Base-by-base conservation (phyloP, 1,140 invertebrate genomes). In the Pomacea maculata region DNA sequence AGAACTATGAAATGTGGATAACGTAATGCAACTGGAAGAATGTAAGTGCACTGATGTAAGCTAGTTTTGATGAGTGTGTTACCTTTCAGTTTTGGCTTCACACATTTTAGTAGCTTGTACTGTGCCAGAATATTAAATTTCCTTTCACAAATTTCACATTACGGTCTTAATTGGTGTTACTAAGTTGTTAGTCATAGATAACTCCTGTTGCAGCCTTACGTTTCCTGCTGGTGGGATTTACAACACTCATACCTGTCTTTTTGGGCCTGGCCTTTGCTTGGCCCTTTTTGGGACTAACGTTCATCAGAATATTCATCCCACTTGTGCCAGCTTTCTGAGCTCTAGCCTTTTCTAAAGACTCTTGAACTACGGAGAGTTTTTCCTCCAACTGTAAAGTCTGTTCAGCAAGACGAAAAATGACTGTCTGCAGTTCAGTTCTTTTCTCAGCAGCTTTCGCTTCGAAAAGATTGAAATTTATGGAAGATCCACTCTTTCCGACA, bases 171-270 rank as follows among this genome's bases (percentile, higher is more conserved):
- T 1, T 17, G 19, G 34, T 25, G 17, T 14, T 5, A 75, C 25
- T 25, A 25, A 25, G 25, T 25, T 79, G 19, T 85, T 57, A 88
- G 71, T 88, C 88, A 85, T 88, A 89, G 45, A 87, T 88, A 73
- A 90, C 88, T 72, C 89, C 89, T 25, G 84, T 82, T 14, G 88
- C 87, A 79, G 86, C 87, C 80, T 89, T 90, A 73, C 88, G 80
- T 76, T 89, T 90, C 77, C 87, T 85, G 79, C 88, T 90, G 14
- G 83, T 82, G 57, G 89, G 89, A 78, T 90, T 90, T 6, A 90
- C 74, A 55, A 87, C 88, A 88, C 89, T 90, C 89, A 90, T 90
- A 61, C 89, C 89, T 70, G 80, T 81, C 84, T 89, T 88, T 52
- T 80, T 88, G 21, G 85, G 86, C 78, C 88, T 89, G 5, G 77